Evolutionary conservation across 2,888 invertebrate genomes (phyloP).

Genomic region (Neoaliturus tenellus): DNA sequence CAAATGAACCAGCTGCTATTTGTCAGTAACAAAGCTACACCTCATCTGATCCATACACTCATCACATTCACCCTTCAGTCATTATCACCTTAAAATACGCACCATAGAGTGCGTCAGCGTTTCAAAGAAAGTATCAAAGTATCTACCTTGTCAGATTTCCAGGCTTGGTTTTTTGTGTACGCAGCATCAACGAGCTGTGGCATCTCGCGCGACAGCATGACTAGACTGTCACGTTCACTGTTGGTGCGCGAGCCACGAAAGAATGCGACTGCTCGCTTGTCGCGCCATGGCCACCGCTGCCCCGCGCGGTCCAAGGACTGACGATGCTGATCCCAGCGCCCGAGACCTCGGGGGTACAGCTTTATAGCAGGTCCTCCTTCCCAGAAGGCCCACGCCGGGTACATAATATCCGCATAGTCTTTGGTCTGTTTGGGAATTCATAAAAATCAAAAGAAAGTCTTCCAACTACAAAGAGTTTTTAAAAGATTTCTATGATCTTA

Average conservation of each 20-base stretch:
- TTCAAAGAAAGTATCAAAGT: too few species aligned
- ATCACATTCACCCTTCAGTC: too few species aligned
- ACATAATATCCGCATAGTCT: conserved; percentile 90
- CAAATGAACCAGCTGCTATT: too few species aligned
- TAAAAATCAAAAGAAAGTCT: too few species aligned
- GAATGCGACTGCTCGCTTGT: conserved; percentile 84
- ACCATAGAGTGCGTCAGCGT: too few species aligned
- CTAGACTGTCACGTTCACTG: conserved; percentile 90
- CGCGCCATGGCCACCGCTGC: conserved; percentile 83
- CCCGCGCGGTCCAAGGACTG: conserved; percentile 81
- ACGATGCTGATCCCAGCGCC: conserved; percentile 93
- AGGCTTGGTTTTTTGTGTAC: conserved; percentile 99
- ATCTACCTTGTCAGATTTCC: conserved; percentile 94
- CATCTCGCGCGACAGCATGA: conserved; percentile 85
- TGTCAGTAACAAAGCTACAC: too few species aligned
- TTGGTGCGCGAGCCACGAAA: conserved; percentile 97
- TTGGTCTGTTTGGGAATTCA: conserved; percentile 20
- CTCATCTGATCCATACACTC: too few species aligned
- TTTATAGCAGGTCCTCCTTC: conserved; percentile 98
- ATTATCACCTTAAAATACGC: too few species aligned
- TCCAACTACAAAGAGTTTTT: too few species aligned
- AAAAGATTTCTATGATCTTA: too few species aligned
- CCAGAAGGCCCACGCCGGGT: conserved; percentile 99
- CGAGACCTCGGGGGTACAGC: conserved; percentile 94
- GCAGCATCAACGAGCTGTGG: conserved; percentile 92